A percentile compares a stretch with the other conserved stretches of the same genome.
Evolutionary conservation across 2,888 invertebrate species (phyloP).

Genomic region (Emmelina monodactyla): DNA sequence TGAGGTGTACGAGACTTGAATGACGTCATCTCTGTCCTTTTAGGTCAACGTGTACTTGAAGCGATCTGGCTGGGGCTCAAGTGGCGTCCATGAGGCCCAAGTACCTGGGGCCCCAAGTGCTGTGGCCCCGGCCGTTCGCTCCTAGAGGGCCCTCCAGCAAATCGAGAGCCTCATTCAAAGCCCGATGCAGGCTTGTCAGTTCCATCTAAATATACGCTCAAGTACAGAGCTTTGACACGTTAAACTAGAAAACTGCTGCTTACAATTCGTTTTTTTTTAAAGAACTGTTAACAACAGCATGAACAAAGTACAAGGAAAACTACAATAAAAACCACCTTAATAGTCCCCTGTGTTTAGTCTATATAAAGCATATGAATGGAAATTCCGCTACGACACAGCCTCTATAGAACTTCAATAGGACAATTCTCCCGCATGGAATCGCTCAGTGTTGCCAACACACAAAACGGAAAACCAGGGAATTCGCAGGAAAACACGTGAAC

Average conservation of each 20-base stretch:
- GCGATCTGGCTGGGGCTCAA: slow-evolving; percentile 20
- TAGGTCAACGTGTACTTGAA: slow-evolving; percentile 34
- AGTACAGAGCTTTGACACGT: not conserved
- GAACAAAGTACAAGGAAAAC: no score
- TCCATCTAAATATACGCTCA: slow-evolving; percentile 3
- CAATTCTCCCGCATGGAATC: no score
- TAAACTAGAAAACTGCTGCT: not conserved
- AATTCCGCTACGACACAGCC: no score
- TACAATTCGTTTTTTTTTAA: no score
- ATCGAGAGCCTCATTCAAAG: slow-evolving; percentile 9
- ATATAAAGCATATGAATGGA: no score
- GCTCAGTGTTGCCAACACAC: no score
- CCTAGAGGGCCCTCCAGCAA: slow-evolving; percentile 12
- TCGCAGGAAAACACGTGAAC: no score
- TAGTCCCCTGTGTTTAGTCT: no score
- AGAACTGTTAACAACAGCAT: no score
- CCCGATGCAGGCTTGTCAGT: slow-evolving; percentile 5
- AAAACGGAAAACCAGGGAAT: no score
- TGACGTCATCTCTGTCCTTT: slow-evolving; percentile 31
- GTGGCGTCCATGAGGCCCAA: slow-evolving; percentile 17
- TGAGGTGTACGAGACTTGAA: slow-evolving; percentile 8
- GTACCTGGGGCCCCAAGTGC: slow-evolving; percentile 2
- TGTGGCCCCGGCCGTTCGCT: slow-evolving; percentile 12
- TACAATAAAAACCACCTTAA: no score
- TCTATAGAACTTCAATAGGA: no score